These are phyloP conservation scores for Aleiodes testaceus DNA, from an alignment of 2,888 invertebrate genomes.

Conservation along the genomic window DNA sequence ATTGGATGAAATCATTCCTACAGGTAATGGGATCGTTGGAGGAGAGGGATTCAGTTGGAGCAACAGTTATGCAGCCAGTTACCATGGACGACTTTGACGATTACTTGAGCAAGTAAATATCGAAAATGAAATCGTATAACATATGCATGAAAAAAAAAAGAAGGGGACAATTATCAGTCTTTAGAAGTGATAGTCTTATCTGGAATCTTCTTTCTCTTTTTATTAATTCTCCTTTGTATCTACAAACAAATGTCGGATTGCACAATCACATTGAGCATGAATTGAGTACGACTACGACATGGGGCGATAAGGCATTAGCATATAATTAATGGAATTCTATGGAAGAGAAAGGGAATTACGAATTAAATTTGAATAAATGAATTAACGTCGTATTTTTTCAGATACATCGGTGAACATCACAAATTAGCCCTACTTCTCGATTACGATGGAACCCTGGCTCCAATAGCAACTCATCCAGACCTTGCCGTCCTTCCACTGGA, in stretches of 20 bases:
- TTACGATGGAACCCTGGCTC: conserved; percentile 92
- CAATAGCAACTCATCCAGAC: conserved; percentile 92
- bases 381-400: conserved; percentile 72
- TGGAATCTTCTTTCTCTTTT: conserved; percentile 12
- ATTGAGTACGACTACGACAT: conserved; percentile 69
- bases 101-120: conserved; percentile 86
- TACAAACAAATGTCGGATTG: conserved; percentile 12
- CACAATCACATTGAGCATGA: conserved; percentile 59
- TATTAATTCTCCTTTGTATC: conserved; percentile 35
- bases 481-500: conserved; percentile 89
- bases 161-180: not conserved
- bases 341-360: conserved; percentile 30
- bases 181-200: not conserved
- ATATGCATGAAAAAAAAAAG: conserved; percentile 14
- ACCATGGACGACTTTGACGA: conserved; percentile 93
- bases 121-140: conserved; percentile 48
- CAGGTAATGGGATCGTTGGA: conserved; percentile 91
- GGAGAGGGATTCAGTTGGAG: conserved; percentile 86
- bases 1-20: conserved; percentile 91
- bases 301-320: conserved; percentile 43
- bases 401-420: conserved; percentile 89
- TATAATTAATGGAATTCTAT: conserved; percentile 33
- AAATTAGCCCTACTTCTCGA: conserved; percentile 89
- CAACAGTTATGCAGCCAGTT: conserved; percentile 91
- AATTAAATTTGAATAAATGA: conserved; percentile 69